Evolutionary conservation across 2,113 vertebrate genomes (phyloP).

Genomic region (Colossoma macropomum): DNA sequence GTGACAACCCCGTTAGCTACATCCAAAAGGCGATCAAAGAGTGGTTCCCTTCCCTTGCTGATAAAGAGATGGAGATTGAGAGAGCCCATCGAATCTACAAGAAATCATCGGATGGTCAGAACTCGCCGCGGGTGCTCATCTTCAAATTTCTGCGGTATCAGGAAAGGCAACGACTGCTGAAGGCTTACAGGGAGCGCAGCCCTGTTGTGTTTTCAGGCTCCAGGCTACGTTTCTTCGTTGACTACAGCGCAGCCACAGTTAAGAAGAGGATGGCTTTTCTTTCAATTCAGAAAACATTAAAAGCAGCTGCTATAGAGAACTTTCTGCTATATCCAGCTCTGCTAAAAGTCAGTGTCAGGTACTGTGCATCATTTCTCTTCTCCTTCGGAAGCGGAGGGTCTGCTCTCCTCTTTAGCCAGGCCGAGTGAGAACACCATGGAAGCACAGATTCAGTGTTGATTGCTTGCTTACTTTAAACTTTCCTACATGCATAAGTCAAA

Average conservation of each 20-base stretch:
- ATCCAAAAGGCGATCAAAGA: neutral
- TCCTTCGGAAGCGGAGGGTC: too few relatives aligned
- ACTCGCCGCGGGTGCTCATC: neutral
- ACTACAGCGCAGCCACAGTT: neutral
- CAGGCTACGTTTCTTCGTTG: neutral
- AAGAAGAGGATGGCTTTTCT: too few relatives aligned
- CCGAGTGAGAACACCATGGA: too few relatives aligned
- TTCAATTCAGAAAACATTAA: too few relatives aligned
- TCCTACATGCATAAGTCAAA: too few relatives aligned
- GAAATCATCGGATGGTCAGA: neutral
- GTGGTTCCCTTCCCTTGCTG: neutral
- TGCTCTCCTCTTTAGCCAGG: too few relatives aligned
- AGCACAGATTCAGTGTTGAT: too few relatives aligned
- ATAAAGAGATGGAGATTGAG: neutral
- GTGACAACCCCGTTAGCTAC: neutral
- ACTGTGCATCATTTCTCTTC: too few relatives aligned
- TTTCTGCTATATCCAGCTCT: too few relatives aligned
- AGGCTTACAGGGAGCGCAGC: neutral
- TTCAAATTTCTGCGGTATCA: neutral
- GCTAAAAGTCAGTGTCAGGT: too few relatives aligned
- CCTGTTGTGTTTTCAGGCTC: neutral
- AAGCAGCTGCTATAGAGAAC: too few relatives aligned
- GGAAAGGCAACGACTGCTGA: neutral
- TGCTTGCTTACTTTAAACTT: too few relatives aligned
- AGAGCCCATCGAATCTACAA: neutral